Base-by-base conservation (phyloP, 1,140 invertebrate genomes). In the Drosophila kikkawai region DNA sequence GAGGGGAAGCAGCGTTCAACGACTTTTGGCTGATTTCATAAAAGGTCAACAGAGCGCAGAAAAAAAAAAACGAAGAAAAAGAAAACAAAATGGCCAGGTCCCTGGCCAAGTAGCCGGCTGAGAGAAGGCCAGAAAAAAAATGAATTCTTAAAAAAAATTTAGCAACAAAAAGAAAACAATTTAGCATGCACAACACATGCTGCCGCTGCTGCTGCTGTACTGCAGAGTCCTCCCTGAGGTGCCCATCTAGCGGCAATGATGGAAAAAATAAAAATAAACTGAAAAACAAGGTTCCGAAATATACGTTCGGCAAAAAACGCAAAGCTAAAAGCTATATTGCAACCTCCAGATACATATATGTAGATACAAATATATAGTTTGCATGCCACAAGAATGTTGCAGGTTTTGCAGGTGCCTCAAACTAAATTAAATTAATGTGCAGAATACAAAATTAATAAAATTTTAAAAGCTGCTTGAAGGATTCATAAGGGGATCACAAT, bases 21-120 rank as follows among this genome's bases (percentile, higher is more conserved):
- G 83, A 86, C 83, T 88, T 86, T 86, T 86, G 83, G 76, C 84
- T 87, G 83, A 87, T 87, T 86, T 86, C 76, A 57, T 79, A 87
- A 87, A 86, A 83, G 83, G 75, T 86, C 82, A 86, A 80, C 79
- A 79, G 66, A 81, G 82, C 66, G 68, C 37, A 69, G 22, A 57
- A 22, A 63, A 42, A 73, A 39, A 15, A 32, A 15, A 51, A n/a
- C 17, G n/a, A 9, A 5, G 4, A 56, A 7, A 45, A 41, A 45
- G 5, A 34, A 47, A 68, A 61, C 26, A 74, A 65, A 65, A 66
- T 86, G 60, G 39, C 61, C 78, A 79, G 42, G 79, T 75, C 55
- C 56, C 45, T 39, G 58, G 44, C 68, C 83, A 86, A 86, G 83
- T 80, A 78, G 84, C 71, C 61, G 50, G 44, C 51, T 45, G 29